Conservation (phyloP, 2,797 vertebrate species). For the Oryzias dopingdopingensis region DNA sequence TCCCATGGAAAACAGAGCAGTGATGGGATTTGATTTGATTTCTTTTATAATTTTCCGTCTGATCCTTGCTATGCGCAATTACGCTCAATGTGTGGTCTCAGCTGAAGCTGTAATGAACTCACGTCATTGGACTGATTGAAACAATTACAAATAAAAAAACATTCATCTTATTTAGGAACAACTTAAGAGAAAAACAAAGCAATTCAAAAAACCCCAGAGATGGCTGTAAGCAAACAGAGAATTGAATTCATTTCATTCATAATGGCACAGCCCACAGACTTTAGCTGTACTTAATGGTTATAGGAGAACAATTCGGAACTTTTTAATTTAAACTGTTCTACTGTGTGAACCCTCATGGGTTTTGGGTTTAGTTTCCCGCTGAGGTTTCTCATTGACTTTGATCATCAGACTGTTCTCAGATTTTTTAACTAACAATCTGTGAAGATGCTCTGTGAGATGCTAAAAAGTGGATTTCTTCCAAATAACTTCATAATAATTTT, state of each 20-base stretch:
- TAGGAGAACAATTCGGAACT: background rate
- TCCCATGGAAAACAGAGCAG: constrained; percentile 6
- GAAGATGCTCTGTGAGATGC: constrained; percentile 18
- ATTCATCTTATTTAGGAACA: constrained; percentile 22
- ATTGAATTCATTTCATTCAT: background rate
- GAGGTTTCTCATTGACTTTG: constrained; percentile 5
- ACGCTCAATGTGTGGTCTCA: constrained; percentile 25
- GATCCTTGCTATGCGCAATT: constrained; percentile 27
- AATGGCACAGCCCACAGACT: background rate
- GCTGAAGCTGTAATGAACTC: constrained; percentile 4
- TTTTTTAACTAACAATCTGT: constrained; percentile 10
- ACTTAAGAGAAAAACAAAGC: constrained; percentile 12
- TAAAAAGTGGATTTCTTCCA: constrained; percentile 28
- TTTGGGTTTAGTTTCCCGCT: constrained; percentile 8
- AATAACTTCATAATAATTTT: constrained; percentile 24
- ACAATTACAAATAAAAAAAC: constrained; percentile 16
- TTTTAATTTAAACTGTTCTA: constrained; percentile 8
- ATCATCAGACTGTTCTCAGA: constrained; percentile 9
- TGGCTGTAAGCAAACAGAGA: constrained; percentile 1
- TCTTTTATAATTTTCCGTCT: constrained; percentile 31
- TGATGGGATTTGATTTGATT: constrained; percentile 28
- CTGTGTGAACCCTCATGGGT: background rate
- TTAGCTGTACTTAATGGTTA: background rate
- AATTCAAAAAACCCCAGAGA: constrained; percentile 7
- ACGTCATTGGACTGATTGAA: constrained; percentile 16